These are phyloP conservation scores for Emydocephalus ijimae DNA, from an alignment of 2,113 vertebrate genomes.

Conservation along the genomic window DNA sequence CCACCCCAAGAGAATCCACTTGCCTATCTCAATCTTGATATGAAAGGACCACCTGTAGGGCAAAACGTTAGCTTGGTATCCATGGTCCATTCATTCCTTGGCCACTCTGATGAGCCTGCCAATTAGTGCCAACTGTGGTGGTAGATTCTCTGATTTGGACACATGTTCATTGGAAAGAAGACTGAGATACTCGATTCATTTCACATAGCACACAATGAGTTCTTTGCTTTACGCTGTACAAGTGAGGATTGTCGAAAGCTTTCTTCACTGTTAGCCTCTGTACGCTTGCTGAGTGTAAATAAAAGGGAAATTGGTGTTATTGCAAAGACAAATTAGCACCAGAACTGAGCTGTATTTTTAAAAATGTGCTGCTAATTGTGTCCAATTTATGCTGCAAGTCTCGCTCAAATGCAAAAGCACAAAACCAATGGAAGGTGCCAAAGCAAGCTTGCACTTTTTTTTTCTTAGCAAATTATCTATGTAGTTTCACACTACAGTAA, in stretches of 20 bases:
- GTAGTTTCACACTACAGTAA: slow-evolving; percentile 58
- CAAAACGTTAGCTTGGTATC: slow-evolving; percentile 70
- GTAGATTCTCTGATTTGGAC: slow-evolving; percentile 71
- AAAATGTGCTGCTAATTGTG: slow-evolving; percentile 68
- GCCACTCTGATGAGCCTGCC: slow-evolving; percentile 68
- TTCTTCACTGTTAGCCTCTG: slow-evolving; percentile 67
- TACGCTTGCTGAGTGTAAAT: slow-evolving; percentile 69
- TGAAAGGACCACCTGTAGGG: slow-evolving; percentile 74
- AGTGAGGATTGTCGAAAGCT: slow-evolving; percentile 67
- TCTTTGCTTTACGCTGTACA: slow-evolving; percentile 70
- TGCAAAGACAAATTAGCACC: slow-evolving; percentile 70
- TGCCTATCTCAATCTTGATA: slow-evolving; percentile 62
- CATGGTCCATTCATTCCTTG: slow-evolving; percentile 68
- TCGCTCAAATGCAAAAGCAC: slow-evolving; percentile 67
- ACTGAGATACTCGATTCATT: slow-evolving; percentile 69
- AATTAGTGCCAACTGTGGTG: slow-evolving; percentile 74
- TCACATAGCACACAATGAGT: slow-evolving; percentile 66
- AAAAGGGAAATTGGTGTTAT: slow-evolving; percentile 70
- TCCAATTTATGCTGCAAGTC: slow-evolving; percentile 67
- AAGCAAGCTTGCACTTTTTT: slow-evolving; percentile 62
- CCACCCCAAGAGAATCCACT: slow-evolving; percentile 60
- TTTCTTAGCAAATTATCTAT: slow-evolving; percentile 63
- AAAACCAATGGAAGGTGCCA: slow-evolving; percentile 67
- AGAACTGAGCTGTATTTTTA: slow-evolving; percentile 70
- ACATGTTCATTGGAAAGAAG: slow-evolving; percentile 69